Conservation (phyloP, 64 coral and sea anemone genomes). For the Actinia tenebrosa region DNA sequence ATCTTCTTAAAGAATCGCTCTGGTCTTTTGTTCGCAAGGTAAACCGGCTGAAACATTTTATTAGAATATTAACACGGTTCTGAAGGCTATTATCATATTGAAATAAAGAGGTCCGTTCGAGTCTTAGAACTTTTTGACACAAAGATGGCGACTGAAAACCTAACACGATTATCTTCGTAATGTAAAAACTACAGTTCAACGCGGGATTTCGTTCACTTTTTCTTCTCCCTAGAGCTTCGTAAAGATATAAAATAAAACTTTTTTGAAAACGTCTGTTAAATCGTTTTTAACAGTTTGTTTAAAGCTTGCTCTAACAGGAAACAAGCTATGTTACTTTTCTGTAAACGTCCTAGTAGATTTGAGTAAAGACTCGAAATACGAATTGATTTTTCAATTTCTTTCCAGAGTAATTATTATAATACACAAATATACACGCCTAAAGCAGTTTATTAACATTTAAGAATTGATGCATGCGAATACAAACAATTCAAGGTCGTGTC, state of each 20-base stretch:
- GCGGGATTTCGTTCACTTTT: not conserved
- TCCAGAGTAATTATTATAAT: not conserved
- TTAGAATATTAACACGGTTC: not conserved
- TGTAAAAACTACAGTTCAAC: not conserved
- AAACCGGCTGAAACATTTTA: not conserved
- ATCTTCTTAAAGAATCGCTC: not conserved
- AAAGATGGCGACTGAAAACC: conserved; percentile 7
- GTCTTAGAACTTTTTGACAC: not conserved
- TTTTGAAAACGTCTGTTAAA: not conserved
- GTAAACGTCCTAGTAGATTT: no score
- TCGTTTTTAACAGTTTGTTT: not conserved
- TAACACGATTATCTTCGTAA: not conserved
- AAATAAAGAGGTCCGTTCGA: not conserved
- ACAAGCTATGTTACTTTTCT: no score
- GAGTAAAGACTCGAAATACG: no score
- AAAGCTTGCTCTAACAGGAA: not conserved
- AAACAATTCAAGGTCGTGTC: not conserved
- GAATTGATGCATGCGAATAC: not conserved
- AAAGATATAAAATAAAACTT: not conserved
- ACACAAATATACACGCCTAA: not conserved
- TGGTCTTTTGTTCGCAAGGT: not conserved
- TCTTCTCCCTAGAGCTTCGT: not conserved
- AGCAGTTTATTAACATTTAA: conserved; percentile 4
- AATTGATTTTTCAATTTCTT: not conserved
- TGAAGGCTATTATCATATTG: not conserved